Evolutionary conservation across 1,140 invertebrate genomes (phyloP), one percentile per base, ranked within the genome.

Genomic region (Zaprionus kolodkinae): DNA sequence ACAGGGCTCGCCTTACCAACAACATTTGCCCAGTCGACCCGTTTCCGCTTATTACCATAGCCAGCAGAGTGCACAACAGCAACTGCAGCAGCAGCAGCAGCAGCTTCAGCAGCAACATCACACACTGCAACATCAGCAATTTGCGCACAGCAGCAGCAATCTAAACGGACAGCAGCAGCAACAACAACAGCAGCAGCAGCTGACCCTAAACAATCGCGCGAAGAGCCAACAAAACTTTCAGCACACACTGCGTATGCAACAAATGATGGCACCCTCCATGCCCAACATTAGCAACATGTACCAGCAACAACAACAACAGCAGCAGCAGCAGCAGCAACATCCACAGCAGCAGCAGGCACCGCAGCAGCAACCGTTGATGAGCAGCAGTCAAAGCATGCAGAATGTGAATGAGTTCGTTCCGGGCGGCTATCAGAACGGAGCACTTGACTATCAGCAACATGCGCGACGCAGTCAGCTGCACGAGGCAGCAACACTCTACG

Each of bases 351-450:
- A 78, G 60, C 71, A 76, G 15, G 30, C 45, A 13, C n/a, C 54
- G 10, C 79, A 71, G 12, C 81, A 83, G n/a, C 66, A 50, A 30
- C 45, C 67, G 12, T 40, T 64, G 7, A 90, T 92, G 70, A 82
- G 79, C 38, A 72, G 78, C 56, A 93, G 92, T 61, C 92, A 93
- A 33, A 93, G 93, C 54, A 93, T 93, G 93, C 93, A 93, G 61
- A 93, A 93, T 85, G 93, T 93, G 17, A 89, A 88, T 38, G 81
- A 91, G 13, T 81, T 81, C 40, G 17, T 71, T 15, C 43, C 79
- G 6, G 71, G 65, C 30, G 71, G 65, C 30, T 91, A 84, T 73
- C 89, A 89, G 25, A 91, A 91, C 17, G 89, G 89, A 7, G 80
- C 64, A 3, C 38, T 85, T 43, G 81, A 91, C 59, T 91, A 80